A percentile compares a stretch with the other conserved stretches of the same genome.
These are phyloP conservation scores for Pagetopsis macropterus DNA, from an alignment of 2,797 vertebrate genomes.

Conservation along the genomic window DNA sequence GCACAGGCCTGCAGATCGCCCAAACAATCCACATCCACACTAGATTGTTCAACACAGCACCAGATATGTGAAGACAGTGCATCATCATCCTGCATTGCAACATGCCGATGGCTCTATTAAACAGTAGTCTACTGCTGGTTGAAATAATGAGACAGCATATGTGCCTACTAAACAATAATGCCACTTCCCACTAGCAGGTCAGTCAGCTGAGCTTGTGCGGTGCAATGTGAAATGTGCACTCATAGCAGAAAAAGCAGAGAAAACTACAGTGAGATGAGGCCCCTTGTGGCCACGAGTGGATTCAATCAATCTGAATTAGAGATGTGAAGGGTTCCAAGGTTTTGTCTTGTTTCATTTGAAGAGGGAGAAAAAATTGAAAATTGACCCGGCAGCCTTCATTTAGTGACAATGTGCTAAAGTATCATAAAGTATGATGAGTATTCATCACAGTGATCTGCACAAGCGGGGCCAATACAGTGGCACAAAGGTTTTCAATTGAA, in stretches of 20 bases:
- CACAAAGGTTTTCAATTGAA: slow-evolving; percentile 85
- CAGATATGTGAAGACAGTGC: slow-evolving; percentile 10
- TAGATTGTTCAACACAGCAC: slow-evolving; percentile 7
- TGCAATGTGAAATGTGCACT: slow-evolving; percentile 62
- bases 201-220: slow-evolving; percentile 48
- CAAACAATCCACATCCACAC: slow-evolving; percentile 14
- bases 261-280: slow-evolving; percentile 77
- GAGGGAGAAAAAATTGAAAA: slow-evolving; percentile 78
- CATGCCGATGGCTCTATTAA: slow-evolving; percentile 15
- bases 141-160: slow-evolving; percentile 46
- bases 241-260: slow-evolving; percentile 63
- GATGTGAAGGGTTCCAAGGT: slow-evolving; percentile 78
- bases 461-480: slow-evolving; percentile 75
- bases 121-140: background rate
- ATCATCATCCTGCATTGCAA: slow-evolving; percentile 13
- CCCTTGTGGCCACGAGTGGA: slow-evolving; percentile 78
- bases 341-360: slow-evolving; percentile 82
- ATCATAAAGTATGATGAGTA: slow-evolving; percentile 81
- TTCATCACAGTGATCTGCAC: slow-evolving; percentile 81
- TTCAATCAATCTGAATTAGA: slow-evolving; percentile 82
- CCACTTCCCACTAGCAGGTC: slow-evolving; percentile 48
- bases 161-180: slow-evolving; percentile 39
- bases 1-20: slow-evolving; percentile 53
- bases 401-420: slow-evolving; percentile 81
- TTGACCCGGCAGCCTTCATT: slow-evolving; percentile 81